Evolutionary conservation across 2,797 vertebrate species (phyloP), one percentile per base, ranked within the genome.

Genomic region (Pitangus sulphuratus): DNA sequence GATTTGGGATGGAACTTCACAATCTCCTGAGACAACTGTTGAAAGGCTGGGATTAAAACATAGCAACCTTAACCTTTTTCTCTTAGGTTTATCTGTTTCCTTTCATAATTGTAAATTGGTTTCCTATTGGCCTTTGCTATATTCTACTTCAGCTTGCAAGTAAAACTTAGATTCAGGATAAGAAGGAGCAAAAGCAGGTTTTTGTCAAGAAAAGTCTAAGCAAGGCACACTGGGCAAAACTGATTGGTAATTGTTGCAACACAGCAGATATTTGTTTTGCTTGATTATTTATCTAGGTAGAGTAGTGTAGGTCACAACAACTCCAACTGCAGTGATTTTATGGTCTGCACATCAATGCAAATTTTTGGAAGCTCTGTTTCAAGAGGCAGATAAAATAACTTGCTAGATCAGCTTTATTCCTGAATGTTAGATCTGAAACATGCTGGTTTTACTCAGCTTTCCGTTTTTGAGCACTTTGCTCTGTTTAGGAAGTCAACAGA

Each of bases 381-480:
- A 76, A 60, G 74, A 90, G 85, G 24, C 61, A 30, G 24, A 72
- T 81, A 69, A 70, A 91, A 77, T 69, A 84, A 40, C 77, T 71
- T 91, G 64, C 78, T 81, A 19, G 64, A 35, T 94, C 84, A 84
- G 85, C 86, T 86, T 74, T 87, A 57, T 89, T 74, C 14, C 48
- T 71, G 62, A 45, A 19, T 24, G 51, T 87, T 74, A 84, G 51
- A 40, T 90, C 54, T 70, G 80, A 90, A 96, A 88, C 30, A 4
- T 44, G 47, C 75, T 79, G 44, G 26, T 87, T 94, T 94, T 91
- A 50, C 80, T 90, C 48, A 84, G 94, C 39, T 92, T 86, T 81
- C 75, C n/a, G 6, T 66, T 88, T 89, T 86, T 56, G 74, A 79
- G 66, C 54, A 12, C 84, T 94, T 84, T 82, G 51, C 35, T 86